These are phyloP conservation scores for Autographa gamma DNA, from an alignment of 2,888 invertebrate genomes.

Conservation along the genomic window DNA sequence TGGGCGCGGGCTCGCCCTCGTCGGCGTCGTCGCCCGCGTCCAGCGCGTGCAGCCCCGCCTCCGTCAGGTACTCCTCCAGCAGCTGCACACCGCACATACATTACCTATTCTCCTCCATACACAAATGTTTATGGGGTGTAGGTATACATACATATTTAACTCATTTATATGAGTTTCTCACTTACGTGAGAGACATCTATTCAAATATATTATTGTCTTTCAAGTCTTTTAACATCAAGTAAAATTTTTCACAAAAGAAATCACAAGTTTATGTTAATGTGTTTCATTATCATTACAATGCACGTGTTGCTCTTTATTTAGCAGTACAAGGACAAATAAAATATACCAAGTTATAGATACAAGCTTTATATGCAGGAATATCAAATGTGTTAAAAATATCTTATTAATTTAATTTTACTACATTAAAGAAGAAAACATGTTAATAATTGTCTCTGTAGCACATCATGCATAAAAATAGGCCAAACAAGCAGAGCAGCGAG, in stretches of 20 bases:
- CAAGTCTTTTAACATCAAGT: conserved; percentile 1
- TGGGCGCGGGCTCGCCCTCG: conserved; percentile 73
- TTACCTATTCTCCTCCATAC: too few species aligned
- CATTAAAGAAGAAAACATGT: neutral
- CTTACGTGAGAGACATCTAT: neutral
- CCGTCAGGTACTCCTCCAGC: conserved; percentile 89
- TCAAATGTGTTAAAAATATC: too few species aligned
- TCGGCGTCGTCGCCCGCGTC: conserved; percentile 61
- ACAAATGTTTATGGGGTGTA: too few species aligned
- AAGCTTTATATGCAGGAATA: neutral
- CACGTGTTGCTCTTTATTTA: conserved; percentile 2
- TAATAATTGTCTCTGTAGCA: too few species aligned
- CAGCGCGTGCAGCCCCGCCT: conserved; percentile 80
- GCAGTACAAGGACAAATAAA: neutral
- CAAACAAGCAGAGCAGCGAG: neutral
- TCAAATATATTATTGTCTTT: conserved; percentile 5
- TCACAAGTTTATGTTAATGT: conserved; percentile 33
- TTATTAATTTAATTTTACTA: neutral
- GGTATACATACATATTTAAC: too few species aligned
- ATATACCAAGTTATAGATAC: neutral
- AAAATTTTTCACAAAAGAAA: conserved; percentile 8
- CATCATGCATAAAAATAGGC: neutral
- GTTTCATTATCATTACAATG: conserved; percentile 23
- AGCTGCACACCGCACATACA: conserved; percentile 73
- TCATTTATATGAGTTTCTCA: too few species aligned